Evolutionary conservation across 1,140 invertebrate species (phyloP).

Genomic region (Berghia stephanieae): DNA sequence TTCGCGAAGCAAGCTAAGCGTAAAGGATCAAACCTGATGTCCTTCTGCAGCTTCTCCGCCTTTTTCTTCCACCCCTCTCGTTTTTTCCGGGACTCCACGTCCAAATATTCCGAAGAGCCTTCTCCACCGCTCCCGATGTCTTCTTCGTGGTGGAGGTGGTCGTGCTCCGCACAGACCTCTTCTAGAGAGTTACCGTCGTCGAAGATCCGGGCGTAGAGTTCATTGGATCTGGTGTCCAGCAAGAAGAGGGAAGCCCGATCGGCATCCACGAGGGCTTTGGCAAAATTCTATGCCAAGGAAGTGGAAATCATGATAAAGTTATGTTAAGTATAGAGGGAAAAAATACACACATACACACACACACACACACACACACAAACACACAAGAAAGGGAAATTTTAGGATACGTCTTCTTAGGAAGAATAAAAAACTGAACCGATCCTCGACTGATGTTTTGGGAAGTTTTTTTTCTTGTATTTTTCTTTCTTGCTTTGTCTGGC

Average conservation of each 20-base stretch:
- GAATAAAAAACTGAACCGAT: too few relatives aligned
- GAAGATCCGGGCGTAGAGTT: slow-evolving; percentile 85
- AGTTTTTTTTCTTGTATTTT: too few relatives aligned
- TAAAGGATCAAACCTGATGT: slow-evolving; percentile 56
- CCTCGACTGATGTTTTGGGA: too few relatives aligned
- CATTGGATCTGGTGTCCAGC: slow-evolving; percentile 76
- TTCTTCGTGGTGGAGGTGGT: neutral
- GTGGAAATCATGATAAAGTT: neutral
- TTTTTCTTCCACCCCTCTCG: slow-evolving; percentile 19
- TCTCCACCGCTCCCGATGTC: neutral
- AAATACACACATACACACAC: too few relatives aligned
- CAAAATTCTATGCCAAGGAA: slow-evolving; percentile 57
- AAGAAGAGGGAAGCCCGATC: slow-evolving; percentile 83
- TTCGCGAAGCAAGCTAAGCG: too few relatives aligned
- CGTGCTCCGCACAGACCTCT: neutral
- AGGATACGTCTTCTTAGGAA: too few relatives aligned
- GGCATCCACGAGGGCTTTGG: slow-evolving; percentile 77
- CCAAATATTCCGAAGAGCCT: neutral
- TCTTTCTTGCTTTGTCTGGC: too few relatives aligned
- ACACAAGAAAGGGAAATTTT: too few relatives aligned
- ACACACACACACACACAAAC: too few relatives aligned
- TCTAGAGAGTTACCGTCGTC: slow-evolving; percentile 67
- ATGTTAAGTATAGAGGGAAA: too few relatives aligned
- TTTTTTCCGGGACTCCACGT: neutral
- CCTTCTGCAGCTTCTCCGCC: slow-evolving; percentile 38